These are phyloP conservation scores for Xerus rutilus DNA, from an alignment of 2,797 vertebrate genomes.

Conservation along the genomic window DNA sequence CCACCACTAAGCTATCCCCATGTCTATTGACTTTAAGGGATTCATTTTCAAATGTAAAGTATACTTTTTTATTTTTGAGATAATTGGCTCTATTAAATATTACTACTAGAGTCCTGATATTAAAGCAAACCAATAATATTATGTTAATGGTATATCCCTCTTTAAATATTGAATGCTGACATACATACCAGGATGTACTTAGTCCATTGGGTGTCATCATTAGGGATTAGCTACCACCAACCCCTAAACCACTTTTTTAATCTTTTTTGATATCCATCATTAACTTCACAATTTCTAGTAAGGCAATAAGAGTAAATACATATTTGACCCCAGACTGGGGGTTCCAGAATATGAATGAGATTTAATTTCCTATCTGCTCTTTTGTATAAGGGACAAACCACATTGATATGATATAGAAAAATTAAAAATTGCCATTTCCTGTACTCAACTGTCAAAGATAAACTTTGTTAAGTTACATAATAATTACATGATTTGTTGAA, in stretches of 20 bases:
- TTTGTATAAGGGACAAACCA: background rate
- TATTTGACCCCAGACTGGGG: background rate
- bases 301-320: background rate
- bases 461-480: background rate
- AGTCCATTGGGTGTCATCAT: background rate
- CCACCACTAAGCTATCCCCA: background rate
- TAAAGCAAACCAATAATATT: background rate
- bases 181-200: background rate
- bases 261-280: background rate
- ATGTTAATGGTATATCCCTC: background rate
- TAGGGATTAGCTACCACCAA: background rate
- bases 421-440: background rate
- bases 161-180: constrained; percentile 54
- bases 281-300: background rate
- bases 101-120: background rate
- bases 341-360: background rate
- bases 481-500: background rate
- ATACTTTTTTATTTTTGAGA: background rate
- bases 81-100: background rate
- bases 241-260: background rate
- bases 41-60: constrained; percentile 48
- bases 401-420: background rate
- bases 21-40: background rate
- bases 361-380: background rate
- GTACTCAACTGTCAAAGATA: background rate